Evolutionary conservation across 2,113 vertebrate genomes (phyloP), one percentile per base, ranked within the genome.

Genomic region (Podilymbus podiceps): DNA sequence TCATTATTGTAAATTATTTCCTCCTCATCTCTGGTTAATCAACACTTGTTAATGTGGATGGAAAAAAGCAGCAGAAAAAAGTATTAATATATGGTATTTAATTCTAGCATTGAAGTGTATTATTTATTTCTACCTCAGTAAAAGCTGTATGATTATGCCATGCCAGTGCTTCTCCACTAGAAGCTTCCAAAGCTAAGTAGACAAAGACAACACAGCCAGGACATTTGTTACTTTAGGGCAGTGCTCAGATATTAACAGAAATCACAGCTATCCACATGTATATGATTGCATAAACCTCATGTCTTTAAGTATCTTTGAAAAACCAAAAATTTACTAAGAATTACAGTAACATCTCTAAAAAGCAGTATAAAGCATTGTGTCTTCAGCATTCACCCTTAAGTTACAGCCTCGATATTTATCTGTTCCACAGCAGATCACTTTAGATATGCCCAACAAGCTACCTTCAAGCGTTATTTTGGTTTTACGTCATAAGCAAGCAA

Each of bases 151-250:
- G 38, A 76, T 14, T 53, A 64, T 28, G 30, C 62, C 71, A 79
- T 66, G 47, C 21, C 35, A 81, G 44, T 21, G 22, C 52, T 78
- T 56, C 52, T 75, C 64, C 58, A 75, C 72, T 78, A 90, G 88
- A 96, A 92, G 60, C 47, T 92, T 88, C 88, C 49, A 88, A 50
- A 71, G 55, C 58, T 62, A 85, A 89, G 28, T 0, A 92, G 52
- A 76, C 85, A 92, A 94, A 90, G 56, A 60, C 0, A 0, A 67
- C 50, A 77, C 5, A 63, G 42, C 50, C 52, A 86, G 31, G 5
- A 38, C 9, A 47, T 79, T 74, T 1, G 2, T n/a, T 73, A 81
- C 50, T 84, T 78, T n/a, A 66, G 8, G 52, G 27, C 21, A 81
- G 10, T 6, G 12, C 11, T 64, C 20, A 38, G 8, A 18, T 49